Base-by-base conservation (phyloP, 2,888 invertebrate genomes). In the Timema podura region DNA sequence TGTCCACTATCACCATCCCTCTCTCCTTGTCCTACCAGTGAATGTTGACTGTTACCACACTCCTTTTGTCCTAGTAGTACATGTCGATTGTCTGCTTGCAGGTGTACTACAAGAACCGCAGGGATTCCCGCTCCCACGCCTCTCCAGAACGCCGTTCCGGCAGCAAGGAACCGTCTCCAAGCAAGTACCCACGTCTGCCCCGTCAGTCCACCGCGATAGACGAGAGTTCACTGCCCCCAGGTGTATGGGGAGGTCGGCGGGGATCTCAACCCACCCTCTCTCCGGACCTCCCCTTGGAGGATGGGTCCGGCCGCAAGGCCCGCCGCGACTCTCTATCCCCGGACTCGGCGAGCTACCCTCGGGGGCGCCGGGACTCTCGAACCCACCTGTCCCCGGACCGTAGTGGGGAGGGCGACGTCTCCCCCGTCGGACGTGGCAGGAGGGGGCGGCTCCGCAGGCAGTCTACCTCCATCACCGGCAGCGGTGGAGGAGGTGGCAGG, bases 191-290 rank as follows among this genome's bases (percentile, higher is more conserved):
- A 64, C 85, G 92, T 69, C 83, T 95, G 67, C 92, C 93, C 78
- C 85, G 95, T 48, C 95, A 95, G 81, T 92, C 93, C 16, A 94
- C 95, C 7, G 92, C 94, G 51, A 93, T 92, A 78, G 95, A 95
- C 81, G 95, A 95, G 80, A 90, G 91, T 57, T 88, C 86, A 75
- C 85, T 92, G 68, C 92, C 92, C 0, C 89, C 89, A 45, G 87
- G 87, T 48, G 83, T 84, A 9, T 84, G 84, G 80, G 85, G 86
- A 73, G 73, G 78, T 1, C 86, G 93, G 64, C 85, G 93, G 61
- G 93, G 91, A 73, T 93, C 92, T 5, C 93, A 95, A 72, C 93
- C 94, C 2, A 88, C 89, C 0, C 82, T 95, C 61, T 92, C 92
- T 65, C 94, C 95, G 0, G 94, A 94, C 80, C 88, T 87, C 0